A percentile compares a stretch with the other conserved stretches of the same genome.
phyloP scores from a whole-genome alignment of 1,140 invertebrate genomes.

The Platyura marginata region DNA sequence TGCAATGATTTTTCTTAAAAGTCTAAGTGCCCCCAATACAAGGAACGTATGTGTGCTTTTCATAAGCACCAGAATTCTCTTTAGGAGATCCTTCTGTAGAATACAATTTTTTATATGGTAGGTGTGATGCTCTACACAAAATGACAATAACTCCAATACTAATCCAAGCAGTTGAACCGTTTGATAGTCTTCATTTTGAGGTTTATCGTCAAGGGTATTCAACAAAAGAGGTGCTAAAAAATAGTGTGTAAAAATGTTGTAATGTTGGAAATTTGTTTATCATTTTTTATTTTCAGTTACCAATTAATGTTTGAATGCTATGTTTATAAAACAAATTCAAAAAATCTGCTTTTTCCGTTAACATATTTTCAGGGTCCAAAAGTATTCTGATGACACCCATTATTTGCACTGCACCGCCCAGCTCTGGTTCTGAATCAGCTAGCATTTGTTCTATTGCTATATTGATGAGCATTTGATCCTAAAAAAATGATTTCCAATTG shows the following conservation, averaged over 20 bases:
- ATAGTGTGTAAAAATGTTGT: not conserved
- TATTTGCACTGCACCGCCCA: constrained; percentile 90
- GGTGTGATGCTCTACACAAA: constrained; percentile 99
- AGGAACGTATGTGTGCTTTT: constrained; percentile 97
- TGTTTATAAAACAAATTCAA: constrained; percentile 98
- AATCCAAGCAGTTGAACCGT: constrained; percentile 88
- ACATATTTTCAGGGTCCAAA: constrained; percentile 97
- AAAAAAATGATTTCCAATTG: not conserved
- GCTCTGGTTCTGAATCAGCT: constrained; percentile 66
- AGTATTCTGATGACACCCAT: constrained; percentile 85
- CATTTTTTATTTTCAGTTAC: too few relatives aligned
- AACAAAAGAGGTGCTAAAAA: constrained; percentile 64
- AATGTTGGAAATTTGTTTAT: too few relatives aligned
- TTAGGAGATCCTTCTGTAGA: constrained; percentile 88
- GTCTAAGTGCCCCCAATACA: constrained; percentile 85
- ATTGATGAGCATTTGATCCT: constrained; percentile 90
- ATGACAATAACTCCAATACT: constrained; percentile 91
- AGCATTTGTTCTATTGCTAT: constrained; percentile 96
- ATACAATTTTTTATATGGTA: constrained; percentile 98
- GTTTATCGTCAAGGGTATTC: constrained; percentile 75
- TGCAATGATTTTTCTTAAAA: constrained; percentile 92
- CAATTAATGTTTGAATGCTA: constrained; percentile 87
- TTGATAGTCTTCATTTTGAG: constrained; percentile 84
- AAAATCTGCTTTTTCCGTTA: constrained; percentile 95
- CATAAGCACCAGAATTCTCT: constrained; percentile 88